Evolutionary conservation across 2,113 vertebrate genomes (phyloP), one percentile per base, ranked within the genome.

Genomic region (Salvelinus fontinalis): DNA sequence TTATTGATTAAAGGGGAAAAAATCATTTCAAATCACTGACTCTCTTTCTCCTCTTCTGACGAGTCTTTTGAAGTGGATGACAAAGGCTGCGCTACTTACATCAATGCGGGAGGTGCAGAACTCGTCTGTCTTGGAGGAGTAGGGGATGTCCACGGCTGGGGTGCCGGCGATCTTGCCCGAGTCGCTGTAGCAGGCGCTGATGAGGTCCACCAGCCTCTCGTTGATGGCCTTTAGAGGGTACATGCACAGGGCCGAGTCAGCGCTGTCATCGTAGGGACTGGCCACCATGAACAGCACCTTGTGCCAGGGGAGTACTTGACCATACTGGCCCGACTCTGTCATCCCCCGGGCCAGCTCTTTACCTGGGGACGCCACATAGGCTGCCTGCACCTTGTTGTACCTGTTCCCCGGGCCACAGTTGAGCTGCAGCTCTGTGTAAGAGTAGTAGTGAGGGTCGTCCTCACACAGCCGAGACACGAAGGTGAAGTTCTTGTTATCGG

Each of bases 381-480:
- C 96, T 0, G 97, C 95, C 79, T 96, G 67, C 16, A 68, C 95
- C 82, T 96, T 93, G 79, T 95, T 94, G 57, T 94, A 97, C 48
- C 74, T 83, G 81, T 93, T 92, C 67, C 2, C 3, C 0, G 3
- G 0, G 54, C 81, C 93, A 75, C 97, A 99, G 72, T 88, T 92
- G 74, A 99, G 92, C 88, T 96, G 95, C 92, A 98, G 94, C 90
- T 99, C 97, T 0, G 96, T 95, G 86, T 99, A 98, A n/a, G 98
- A 99, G 83, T 95, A 97, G 39, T 98, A 99, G 16, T 85, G 85
- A 11, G 86, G 83, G 79, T 99, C 97, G 0, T 92, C 62, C 66
- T 96, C 95, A 80, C 98, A 99, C 84, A 98, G 92, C 24, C 97
- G 92, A 0, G 96, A 94, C 75, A 99, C 89, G 29, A 97, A 93